Conservation (phyloP, 2,888 invertebrate species). For the Netelia fuscicornis region DNA sequence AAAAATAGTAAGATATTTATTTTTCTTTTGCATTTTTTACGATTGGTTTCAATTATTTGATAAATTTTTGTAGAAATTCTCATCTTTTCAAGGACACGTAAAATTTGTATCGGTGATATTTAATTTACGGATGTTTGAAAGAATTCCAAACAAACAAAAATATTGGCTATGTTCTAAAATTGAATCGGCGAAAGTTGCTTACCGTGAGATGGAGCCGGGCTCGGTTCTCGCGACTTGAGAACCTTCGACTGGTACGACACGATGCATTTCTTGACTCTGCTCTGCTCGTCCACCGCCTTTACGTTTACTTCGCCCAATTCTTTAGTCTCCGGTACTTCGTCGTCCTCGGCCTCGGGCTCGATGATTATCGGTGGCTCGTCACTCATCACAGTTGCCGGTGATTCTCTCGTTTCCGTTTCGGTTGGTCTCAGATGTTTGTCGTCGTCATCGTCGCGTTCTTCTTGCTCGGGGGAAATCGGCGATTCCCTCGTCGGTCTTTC, state of each 20-base stretch:
- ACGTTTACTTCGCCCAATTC: constrained; percentile 80
- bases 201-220: constrained; percentile 81
- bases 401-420: constrained; percentile 61
- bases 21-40: background rate
- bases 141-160: background rate
- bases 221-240: constrained; percentile 77
- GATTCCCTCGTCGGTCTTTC: constrained; percentile 67
- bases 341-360: constrained; percentile 75
- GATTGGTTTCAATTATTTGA: background rate
- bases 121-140: too few species aligned
- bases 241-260: constrained; percentile 83
- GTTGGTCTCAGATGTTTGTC: constrained; percentile 65
- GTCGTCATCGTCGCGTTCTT: constrained; percentile 62
- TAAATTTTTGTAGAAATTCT: background rate
- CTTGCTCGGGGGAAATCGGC: constrained; percentile 43
- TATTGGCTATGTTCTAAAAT: constrained; percentile 8
- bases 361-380: constrained; percentile 74
- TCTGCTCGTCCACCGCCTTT: constrained; percentile 79
- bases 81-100: background rate
- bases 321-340: constrained; percentile 75
- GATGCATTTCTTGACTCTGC: constrained; percentile 81
- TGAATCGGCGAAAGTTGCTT: constrained; percentile 30
- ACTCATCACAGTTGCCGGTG: constrained; percentile 68
- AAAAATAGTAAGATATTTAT: constrained; percentile 3
- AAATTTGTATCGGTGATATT: background rate